Evolutionary conservation across 2,888 invertebrate species (phyloP), one percentile per base, ranked within the genome.

Genomic region (Ametastegia equiseti): DNA sequence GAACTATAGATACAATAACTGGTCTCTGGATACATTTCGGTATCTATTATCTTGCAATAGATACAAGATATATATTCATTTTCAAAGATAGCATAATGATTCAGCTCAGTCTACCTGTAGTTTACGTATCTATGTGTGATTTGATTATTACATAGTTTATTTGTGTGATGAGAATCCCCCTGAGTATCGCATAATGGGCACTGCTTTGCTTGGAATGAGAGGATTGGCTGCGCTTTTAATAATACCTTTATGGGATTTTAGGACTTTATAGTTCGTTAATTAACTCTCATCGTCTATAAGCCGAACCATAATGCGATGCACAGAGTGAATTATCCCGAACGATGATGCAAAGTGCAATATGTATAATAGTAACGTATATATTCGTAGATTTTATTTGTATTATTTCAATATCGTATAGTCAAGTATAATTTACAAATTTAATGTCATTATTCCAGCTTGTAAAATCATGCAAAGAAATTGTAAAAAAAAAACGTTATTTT

Each of bases 401-500:
- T 30, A 7, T 47, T 36, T 36, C 23, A 23, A 71, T 71, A 45
- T 47, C 11, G 27, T 67, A 42, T 75, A 54, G 54, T 75, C 54
- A 19, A 36, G 36, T 54, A 75, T 75, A 60, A 60, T 78, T 63
- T 60, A 78, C 42, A 78, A 78, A 42, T 63, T 19, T 78, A 78
- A 78, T 60, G 78, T 78, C 78, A 60, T 78, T 78, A 78, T 42
- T 78, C 42, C 78, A 78, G 78, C 78, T 78, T 78, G 23, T 63
- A 78, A 78, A 63, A 63, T 78, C 78, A 78, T 78, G 78, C 78
- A 63, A 7, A 79, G 77, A 82, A 67, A 80, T 79, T 30, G 80
- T 13, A 54, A 57, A 60, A 82, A 80, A 50, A 77, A 54, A 47
- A 82, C 84, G 80, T 83, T 82, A 84, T 87, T 85, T 84, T 84